These are phyloP conservation scores for Synchiropus splendidus DNA, from an alignment of 2,113 vertebrate genomes.

Conservation along the genomic window DNA sequence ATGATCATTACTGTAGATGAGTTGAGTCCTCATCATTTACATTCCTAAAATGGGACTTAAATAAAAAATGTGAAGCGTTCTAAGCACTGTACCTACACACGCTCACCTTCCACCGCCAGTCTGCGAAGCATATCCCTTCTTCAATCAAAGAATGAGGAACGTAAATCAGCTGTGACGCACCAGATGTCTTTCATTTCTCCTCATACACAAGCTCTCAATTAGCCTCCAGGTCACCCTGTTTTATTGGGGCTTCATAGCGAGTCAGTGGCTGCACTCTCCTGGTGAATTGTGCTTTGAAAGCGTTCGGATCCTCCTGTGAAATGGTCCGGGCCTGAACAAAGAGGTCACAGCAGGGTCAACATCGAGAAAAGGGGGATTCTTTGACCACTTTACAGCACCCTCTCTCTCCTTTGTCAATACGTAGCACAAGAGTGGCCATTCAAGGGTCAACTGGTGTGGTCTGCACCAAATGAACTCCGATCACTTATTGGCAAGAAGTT, in stretches of 20 bases:
- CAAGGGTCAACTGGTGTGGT: constrained; percentile 62
- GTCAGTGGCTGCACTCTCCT: constrained; percentile 37
- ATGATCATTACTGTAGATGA: no score
- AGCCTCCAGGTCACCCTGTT: constrained; percentile 60
- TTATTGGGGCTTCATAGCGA: constrained; percentile 51
- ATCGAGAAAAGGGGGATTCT: constrained; percentile 47
- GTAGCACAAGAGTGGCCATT: constrained; percentile 40
- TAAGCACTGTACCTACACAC: no score
- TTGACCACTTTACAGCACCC: constrained; percentile 51
- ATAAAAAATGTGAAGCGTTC: no score
- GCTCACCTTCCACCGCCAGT: no score
- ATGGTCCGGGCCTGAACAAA: constrained; percentile 56
- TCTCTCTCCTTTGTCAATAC: constrained; percentile 36
- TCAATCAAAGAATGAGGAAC: no score
- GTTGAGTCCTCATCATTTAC: no score
- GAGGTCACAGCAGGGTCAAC: constrained; percentile 61
- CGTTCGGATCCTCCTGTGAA: constrained; percentile 60
- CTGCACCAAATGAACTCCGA: no score
- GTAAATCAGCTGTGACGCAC: constrained; percentile 9
- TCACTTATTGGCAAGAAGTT: no score
- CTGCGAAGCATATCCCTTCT: no score
- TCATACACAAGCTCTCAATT: constrained; percentile 52
- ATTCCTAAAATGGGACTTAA: no score
- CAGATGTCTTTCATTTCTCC: constrained; percentile 53
- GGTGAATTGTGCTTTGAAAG: constrained; percentile 54